Percentiles rank a stretch among this genome's conserved stretches.
phyloP scores from a whole-genome alignment of 2,797 vertebrate genomes.

The Ctenopoma kingsleyae region DNA sequence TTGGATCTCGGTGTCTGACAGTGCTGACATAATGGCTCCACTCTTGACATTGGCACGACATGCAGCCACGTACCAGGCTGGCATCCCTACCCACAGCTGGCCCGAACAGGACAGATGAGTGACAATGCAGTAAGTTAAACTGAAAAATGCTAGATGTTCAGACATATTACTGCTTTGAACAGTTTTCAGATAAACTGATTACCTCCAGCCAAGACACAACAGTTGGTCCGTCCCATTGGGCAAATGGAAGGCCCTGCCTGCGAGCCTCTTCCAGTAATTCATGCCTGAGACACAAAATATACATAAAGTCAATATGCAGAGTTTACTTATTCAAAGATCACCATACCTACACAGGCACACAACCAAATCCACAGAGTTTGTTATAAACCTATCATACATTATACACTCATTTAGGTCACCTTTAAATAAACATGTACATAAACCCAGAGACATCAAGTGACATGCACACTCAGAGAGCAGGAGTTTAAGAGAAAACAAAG shows the following conservation, averaged over 20 bases:
- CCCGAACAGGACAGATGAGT: slow-evolving; percentile 8
- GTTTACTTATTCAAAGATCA: neutral
- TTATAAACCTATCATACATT: neutral
- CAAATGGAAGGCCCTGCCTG: slow-evolving; percentile 93
- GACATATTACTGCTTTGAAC: neutral
- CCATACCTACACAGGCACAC: neutral
- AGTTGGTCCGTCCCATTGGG: slow-evolving; percentile 97
- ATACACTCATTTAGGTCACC: slow-evolving; percentile 10
- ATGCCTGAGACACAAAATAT: slow-evolving; percentile 82
- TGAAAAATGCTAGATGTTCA: neutral
- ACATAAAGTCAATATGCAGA: neutral
- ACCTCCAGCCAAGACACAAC: slow-evolving; percentile 99
- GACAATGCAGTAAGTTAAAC: neutral
- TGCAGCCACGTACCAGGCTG: slow-evolving; percentile 97
- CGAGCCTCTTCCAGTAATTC: slow-evolving; percentile 96
- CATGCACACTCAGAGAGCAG: slow-evolving; percentile 64
- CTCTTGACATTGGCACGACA: slow-evolving; percentile 98
- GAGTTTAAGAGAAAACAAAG: slow-evolving; percentile 56
- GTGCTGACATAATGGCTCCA: slow-evolving; percentile 97
- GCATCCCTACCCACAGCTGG: slow-evolving; percentile 99
- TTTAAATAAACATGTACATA: slow-evolving; percentile 13
- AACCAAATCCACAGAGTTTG: neutral
- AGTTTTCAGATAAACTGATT: slow-evolving; percentile 12
- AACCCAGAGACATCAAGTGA: slow-evolving; percentile 22
- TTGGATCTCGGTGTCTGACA: slow-evolving; percentile 98